Percentiles rank a stretch among this genome's conserved stretches.
phyloP scores from a whole-genome alignment of 1,140 invertebrate genomes.

The Bombus picipes region DNA sequence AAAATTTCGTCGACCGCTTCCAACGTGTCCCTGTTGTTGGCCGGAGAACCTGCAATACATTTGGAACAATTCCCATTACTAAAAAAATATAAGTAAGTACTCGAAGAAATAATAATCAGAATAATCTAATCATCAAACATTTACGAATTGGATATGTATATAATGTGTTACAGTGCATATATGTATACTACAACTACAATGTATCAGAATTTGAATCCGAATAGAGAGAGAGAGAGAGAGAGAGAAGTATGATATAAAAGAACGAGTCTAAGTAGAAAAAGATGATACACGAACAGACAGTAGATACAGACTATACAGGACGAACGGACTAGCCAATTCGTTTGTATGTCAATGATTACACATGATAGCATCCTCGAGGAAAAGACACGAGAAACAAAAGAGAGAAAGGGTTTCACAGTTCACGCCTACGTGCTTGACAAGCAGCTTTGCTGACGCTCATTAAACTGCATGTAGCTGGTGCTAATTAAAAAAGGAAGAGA shows the following conservation, averaged over 20 bases:
- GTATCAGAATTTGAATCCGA: too few relatives aligned
- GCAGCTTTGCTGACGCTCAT: conserved; percentile 29
- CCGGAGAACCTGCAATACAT: conserved; percentile 89
- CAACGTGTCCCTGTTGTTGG: conserved; percentile 93
- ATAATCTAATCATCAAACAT: neutral
- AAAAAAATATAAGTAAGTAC: neutral
- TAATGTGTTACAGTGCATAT: neutral
- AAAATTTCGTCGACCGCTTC: conserved; percentile 98
- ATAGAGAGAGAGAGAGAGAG: neutral
- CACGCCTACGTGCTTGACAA: conserved; percentile 38
- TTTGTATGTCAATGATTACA: conserved; percentile 2
- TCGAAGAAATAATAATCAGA: too few relatives aligned
- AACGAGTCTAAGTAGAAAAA: neutral
- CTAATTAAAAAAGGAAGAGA: conserved; percentile 35
- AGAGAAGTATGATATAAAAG: neutral
- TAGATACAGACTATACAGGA: neutral
- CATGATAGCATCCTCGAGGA: conserved; percentile 6
- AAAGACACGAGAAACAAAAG: conserved; percentile 31
- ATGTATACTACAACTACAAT: too few relatives aligned
- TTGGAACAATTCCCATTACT: neutral
- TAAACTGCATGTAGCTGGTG: conserved; percentile 16
- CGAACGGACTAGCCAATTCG: conserved; percentile 23
- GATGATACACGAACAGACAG: neutral
- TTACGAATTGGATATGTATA: neutral
- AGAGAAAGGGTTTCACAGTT: conserved; percentile 22